These are phyloP conservation scores for Coregonus clupeaformis DNA, from an alignment of 2,113 vertebrate species.

Conservation along the genomic window DNA sequence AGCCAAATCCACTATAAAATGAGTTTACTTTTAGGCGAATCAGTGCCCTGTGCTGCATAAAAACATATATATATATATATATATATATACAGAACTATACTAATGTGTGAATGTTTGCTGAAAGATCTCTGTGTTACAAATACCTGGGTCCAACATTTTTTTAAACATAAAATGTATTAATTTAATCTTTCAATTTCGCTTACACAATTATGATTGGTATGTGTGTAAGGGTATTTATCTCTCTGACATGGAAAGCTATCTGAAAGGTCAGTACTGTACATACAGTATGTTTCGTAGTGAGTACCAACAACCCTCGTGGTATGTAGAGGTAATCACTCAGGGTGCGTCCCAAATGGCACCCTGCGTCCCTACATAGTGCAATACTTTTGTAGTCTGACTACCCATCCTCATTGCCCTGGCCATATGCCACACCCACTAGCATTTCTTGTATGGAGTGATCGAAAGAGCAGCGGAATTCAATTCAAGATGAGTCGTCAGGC, in stretches of 20 bases:
- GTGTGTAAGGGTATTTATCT: not conserved
- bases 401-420: too few species aligned
- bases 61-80: not conserved
- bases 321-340: slow-evolving; percentile 43
- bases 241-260: not conserved
- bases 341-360: too few species aligned
- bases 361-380: too few species aligned
- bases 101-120: not conserved
- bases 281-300: slow-evolving; percentile 1
- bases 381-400: too few species aligned
- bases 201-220: not conserved
- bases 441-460: too few species aligned
- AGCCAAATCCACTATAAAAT: too few species aligned
- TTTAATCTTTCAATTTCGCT: not conserved
- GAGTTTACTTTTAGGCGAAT: too few species aligned
- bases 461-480: too few species aligned
- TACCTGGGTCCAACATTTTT: not conserved
- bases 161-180: not conserved
- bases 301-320: not conserved
- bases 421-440: too few species aligned
- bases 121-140: not conserved
- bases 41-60: not conserved
- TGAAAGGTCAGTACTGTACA: not conserved
- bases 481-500: too few species aligned
- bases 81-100: not conserved